A percentile compares a stretch with the other conserved stretches of the same genome.
phyloP scores from a whole-genome alignment of 2,888 invertebrate species.

The Panorpa germanica region DNA sequence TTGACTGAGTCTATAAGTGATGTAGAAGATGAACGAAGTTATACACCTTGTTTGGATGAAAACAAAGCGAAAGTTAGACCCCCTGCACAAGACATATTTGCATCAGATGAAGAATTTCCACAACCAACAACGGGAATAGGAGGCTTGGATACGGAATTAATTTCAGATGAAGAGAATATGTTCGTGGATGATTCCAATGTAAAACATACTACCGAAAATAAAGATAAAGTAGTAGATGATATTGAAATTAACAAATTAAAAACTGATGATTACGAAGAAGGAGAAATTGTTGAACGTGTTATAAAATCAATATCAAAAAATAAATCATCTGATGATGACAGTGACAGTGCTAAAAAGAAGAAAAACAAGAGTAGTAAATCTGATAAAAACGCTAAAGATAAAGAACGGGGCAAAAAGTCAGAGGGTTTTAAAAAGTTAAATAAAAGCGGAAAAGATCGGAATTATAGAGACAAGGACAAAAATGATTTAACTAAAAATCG shows the following conservation, averaged over 20 bases:
- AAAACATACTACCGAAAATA: slow-evolving; percentile 21
- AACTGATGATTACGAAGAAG: slow-evolving; percentile 32
- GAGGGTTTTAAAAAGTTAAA: slow-evolving; percentile 65
- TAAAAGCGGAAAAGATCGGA: slow-evolving; percentile 56
- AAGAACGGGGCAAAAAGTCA: slow-evolving; percentile 21
- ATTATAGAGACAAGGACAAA: slow-evolving; percentile 47
- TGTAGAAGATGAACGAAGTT: slow-evolving; percentile 41
- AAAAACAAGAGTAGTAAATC: slow-evolving; percentile 32
- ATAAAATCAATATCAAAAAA: slow-evolving; percentile 13
- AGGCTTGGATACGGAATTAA: slow-evolving; percentile 53
- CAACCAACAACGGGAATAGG: slow-evolving; percentile 24
- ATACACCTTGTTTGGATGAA: slow-evolving; percentile 55
- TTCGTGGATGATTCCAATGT: slow-evolving; percentile 44
- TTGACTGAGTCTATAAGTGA: slow-evolving; percentile 45
- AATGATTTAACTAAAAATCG: slow-evolving; percentile 14
- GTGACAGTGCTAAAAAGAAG: slow-evolving; percentile 26
- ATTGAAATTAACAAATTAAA: slow-evolving; percentile 21
- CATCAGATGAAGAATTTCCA: slow-evolving; percentile 11
- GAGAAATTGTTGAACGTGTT: slow-evolving; percentile 30
- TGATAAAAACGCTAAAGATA: slow-evolving; percentile 26
- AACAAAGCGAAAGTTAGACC: slow-evolving; percentile 22
- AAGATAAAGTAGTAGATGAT: slow-evolving; percentile 25
- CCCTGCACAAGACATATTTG: slow-evolving; percentile 7
- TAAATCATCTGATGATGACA: slow-evolving; percentile 15
- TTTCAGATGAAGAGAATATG: slow-evolving; percentile 54